Evolutionary conservation across 1,140 invertebrate genomes (phyloP), one percentile per base, ranked within the genome.

Genomic region (Drosophila setifemur): DNA sequence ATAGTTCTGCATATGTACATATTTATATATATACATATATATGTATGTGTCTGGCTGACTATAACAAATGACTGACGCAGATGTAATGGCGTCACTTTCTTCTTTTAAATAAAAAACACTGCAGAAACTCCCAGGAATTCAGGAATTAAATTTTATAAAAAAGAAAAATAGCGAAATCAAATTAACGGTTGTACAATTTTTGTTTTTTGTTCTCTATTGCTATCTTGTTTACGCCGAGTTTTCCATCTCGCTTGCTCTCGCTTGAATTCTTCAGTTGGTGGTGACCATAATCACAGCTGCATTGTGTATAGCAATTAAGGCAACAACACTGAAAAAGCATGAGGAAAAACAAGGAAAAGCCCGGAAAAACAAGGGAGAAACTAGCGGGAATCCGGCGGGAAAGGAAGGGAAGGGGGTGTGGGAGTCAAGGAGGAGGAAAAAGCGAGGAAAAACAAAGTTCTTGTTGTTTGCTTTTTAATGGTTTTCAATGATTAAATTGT

Each of bases 401-500:
- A 66, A 31, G 16, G 12, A 7, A 16, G 29, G 11, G 25, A 5
- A 39, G 29, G 14, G 26, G 35, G n/a, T 0, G 19, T n/a, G n/a
- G n/a, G 26, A 21, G 42, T 1, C 0, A 2, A n/a, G 21, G 11
- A 3, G 16, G 12, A 19, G 1, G 60, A 6, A 29, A 5, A 11
- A 35, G 9, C 18, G 35, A 33, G 9, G 29, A 16, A 9, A 28
- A 49, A 39, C 25, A 67, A 49, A 67, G 31, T 50, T 52, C 55
- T 42, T 72, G 55, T 70, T 71, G 45, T 58, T 71, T 61, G 43
- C 29, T 60, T 72, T 72, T 72, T 72, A 72, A 72, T 72, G 67
- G 68, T 61, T 66, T 79, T 70, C 73, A 79, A 74, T 79, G 76
- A 81, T 81, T 75, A 75, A 81, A 81, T 82, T 81, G 72, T 61